Conservation (phyloP, 2,888 invertebrate genomes). For the Hemistola chrysoprasaria region DNA sequence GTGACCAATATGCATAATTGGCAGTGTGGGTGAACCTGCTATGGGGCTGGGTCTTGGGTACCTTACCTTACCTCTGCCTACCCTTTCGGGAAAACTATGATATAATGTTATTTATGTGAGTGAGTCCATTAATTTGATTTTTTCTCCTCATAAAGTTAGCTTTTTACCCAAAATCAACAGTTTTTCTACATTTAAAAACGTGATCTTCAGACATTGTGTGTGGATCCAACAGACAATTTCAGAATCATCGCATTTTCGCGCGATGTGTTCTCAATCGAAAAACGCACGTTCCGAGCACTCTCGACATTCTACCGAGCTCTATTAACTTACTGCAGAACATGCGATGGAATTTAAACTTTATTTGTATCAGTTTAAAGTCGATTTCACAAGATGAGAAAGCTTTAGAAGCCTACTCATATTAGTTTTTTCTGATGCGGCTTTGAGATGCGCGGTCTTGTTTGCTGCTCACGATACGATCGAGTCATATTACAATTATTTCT, state of each 20-base stretch:
- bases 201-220: background rate
- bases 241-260: constrained; percentile 43
- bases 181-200: too few relatives aligned
- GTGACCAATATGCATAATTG: too few relatives aligned
- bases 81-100: too few relatives aligned
- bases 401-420: constrained; percentile 29
- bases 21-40: too few relatives aligned
- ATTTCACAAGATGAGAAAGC: background rate
- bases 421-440: constrained; percentile 53
- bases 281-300: constrained; percentile 54
- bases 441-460: constrained; percentile 49
- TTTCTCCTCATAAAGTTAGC: too few relatives aligned
- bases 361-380: background rate
- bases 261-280: constrained; percentile 62
- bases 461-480: constrained; percentile 45
- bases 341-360: background rate
- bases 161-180: too few relatives aligned
- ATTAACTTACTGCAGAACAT: constrained; percentile 41
- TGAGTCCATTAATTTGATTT: too few relatives aligned
- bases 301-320: constrained; percentile 58
- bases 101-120: too few relatives aligned
- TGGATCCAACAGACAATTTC: constrained; percentile 4
- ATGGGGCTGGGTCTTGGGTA: too few relatives aligned
- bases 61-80: too few relatives aligned
- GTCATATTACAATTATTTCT: constrained; percentile 27